Evolutionary conservation across 2,888 invertebrate species (phyloP).

Genomic region (Polymixis lichenea): DNA sequence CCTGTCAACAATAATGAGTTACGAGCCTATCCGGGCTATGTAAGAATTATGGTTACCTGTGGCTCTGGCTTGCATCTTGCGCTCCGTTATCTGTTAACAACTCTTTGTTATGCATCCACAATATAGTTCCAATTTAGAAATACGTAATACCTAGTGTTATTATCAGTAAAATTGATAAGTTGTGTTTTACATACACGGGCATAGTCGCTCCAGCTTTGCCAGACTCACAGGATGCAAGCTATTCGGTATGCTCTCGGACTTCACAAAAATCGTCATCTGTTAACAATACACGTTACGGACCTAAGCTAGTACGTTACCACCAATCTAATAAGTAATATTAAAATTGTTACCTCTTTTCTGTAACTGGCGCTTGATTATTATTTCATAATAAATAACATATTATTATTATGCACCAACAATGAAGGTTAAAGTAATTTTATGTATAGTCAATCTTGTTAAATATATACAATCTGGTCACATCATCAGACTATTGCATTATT

Average conservation of each 20-base stretch:
- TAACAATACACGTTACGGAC: slow-evolving; percentile 41
- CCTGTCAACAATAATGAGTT: slow-evolving; percentile 51
- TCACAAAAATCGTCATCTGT: slow-evolving; percentile 40
- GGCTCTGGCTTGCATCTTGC: slow-evolving; percentile 1
- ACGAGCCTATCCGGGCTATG: slow-evolving; percentile 30
- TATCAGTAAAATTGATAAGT: neutral
- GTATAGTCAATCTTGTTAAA: neutral
- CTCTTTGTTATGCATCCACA: slow-evolving; percentile 43
- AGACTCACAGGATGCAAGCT: slow-evolving; percentile 2
- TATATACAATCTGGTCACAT: neutral
- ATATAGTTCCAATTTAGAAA: slow-evolving; percentile 15
- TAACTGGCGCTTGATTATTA: slow-evolving; percentile 1
- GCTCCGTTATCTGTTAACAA: slow-evolving; percentile 47
- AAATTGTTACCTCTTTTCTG: slow-evolving; percentile 5
- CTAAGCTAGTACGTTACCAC: slow-evolving; percentile 23
- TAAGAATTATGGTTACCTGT: slow-evolving; percentile 25
- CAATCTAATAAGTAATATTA: slow-evolving; percentile 8
- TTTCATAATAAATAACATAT: neutral
- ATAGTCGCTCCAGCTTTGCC: neutral
- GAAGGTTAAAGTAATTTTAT: neutral
- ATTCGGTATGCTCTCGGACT: neutral
- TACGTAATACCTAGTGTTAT: neutral
- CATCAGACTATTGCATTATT: slow-evolving; percentile 1
- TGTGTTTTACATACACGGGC: slow-evolving; percentile 43
- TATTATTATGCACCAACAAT: slow-evolving; percentile 1